phyloP scores from a whole-genome alignment of 1,140 invertebrate species.

The Ruditapes philippinarum region DNA sequence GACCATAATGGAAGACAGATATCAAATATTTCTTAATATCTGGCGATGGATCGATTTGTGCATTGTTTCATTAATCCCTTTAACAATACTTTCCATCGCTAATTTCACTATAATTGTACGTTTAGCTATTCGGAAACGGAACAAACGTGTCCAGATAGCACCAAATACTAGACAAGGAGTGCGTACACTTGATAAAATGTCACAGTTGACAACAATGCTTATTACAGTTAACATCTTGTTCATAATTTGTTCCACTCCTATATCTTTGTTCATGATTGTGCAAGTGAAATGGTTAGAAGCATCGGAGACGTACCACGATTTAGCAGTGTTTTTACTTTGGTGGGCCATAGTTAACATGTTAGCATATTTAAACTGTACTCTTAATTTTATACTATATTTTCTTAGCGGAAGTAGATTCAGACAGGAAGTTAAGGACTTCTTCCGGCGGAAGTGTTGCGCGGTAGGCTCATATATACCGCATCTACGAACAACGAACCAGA shows the following conservation, averaged over 20 bases:
- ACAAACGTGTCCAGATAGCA: not conserved
- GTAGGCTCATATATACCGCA: too few species aligned
- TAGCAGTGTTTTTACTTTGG: constrained; percentile 15
- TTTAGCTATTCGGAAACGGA: not conserved
- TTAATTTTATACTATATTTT: constrained; percentile 57
- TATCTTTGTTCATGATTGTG: constrained; percentile 38
- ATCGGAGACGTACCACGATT: not conserved
- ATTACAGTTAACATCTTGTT: constrained; percentile 52
- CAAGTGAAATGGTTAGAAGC: not conserved
- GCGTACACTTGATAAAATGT: not conserved
- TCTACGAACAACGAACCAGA: too few species aligned
- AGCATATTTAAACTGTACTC: constrained; percentile 47
- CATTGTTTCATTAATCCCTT: not conserved
- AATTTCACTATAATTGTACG: not conserved
- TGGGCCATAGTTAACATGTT: constrained; percentile 63
- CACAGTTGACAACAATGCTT: not conserved
- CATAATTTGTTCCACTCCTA: constrained; percentile 45
- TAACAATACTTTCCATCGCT: not conserved
- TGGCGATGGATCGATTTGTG: constrained; percentile 64
- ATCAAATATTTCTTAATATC: constrained; percentile 33
- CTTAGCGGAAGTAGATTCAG: constrained; percentile 47
- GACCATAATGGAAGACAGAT: not conserved
- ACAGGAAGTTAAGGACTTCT: constrained; percentile 31
- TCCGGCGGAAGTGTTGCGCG: too few species aligned
- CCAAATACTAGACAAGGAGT: too few species aligned